Percentiles rank a stretch among this genome's conserved stretches.
These are phyloP conservation scores for Pteronotus mesoamericanus DNA, from an alignment of 2,797 vertebrate genomes.

Conservation along the genomic window DNA sequence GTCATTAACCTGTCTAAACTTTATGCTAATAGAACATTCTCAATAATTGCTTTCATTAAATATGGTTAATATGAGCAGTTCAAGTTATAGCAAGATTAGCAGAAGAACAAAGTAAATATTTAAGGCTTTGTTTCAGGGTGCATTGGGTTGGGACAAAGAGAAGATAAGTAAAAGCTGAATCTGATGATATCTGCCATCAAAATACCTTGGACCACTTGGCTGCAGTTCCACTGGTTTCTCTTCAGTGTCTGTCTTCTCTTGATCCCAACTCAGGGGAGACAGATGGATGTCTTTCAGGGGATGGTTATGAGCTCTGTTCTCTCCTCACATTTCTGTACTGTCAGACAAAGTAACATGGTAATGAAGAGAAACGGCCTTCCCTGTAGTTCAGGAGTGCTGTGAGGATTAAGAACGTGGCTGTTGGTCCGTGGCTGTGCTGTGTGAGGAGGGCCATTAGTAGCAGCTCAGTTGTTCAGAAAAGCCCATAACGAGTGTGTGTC, in stretches of 20 bases:
- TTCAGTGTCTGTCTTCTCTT: background rate
- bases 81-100: conserved; percentile 43
- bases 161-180: background rate
- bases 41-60: conserved; percentile 66
- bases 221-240: background rate
- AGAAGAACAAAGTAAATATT: conserved; percentile 72
- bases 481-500: background rate
- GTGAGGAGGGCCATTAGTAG: background rate
- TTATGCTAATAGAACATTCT: conserved; percentile 61
- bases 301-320: background rate
- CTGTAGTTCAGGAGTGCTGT: background rate
- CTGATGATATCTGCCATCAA: background rate
- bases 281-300: background rate
- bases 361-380: conserved; percentile 21
- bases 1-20: conserved; percentile 69
- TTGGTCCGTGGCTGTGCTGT: background rate
- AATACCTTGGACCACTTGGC: background rate
- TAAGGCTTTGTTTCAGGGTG: conserved; percentile 45
- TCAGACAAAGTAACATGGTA: background rate
- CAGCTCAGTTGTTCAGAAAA: conserved; percentile 16
- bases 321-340: background rate
- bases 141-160: background rate
- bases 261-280: background rate
- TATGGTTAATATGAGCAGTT: conserved; percentile 47
- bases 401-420: background rate